phyloP scores from a whole-genome alignment of 2,797 vertebrate genomes.

The Enteromius paludinosus region DNA sequence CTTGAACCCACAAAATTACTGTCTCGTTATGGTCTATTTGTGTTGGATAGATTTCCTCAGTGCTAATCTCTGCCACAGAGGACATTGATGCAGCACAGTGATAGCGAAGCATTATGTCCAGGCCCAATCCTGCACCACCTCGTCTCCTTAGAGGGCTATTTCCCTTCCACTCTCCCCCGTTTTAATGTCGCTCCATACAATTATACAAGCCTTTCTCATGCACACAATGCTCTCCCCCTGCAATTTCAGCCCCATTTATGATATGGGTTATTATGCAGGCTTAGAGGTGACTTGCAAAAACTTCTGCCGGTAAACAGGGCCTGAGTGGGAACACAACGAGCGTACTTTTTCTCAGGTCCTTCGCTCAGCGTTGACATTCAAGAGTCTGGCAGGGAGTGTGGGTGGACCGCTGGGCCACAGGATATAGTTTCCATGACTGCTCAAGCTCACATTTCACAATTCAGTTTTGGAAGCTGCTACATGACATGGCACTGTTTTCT shows the following conservation, averaged over 20 bases:
- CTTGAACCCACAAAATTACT: conserved; percentile 44
- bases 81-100: conserved; percentile 38
- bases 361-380: conserved; percentile 17
- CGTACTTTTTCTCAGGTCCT: conserved; percentile 17
- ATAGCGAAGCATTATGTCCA: conserved; percentile 49
- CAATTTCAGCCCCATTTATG: conserved; percentile 48
- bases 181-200: conserved; percentile 46
- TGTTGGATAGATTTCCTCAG: conserved; percentile 49
- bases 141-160: conserved; percentile 44
- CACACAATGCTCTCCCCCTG: conserved; percentile 33
- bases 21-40: conserved; percentile 56
- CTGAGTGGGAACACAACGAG: conserved; percentile 8
- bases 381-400: conserved; percentile 37
- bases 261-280: conserved; percentile 50
- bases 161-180: conserved; percentile 23
- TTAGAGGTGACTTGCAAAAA: conserved; percentile 46
- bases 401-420: conserved; percentile 17
- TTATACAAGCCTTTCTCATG: conserved; percentile 49
- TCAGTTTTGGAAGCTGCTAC: conserved; percentile 38
- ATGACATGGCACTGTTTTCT: conserved; percentile 33
- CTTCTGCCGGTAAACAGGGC: conserved; percentile 27
- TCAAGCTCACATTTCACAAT: conserved; percentile 41
- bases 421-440: conserved; percentile 33
- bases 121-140: conserved; percentile 36
- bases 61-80: conserved; percentile 43